Conservation (phyloP, 2,888 invertebrate species). For the Lepas anatifera region DNA sequence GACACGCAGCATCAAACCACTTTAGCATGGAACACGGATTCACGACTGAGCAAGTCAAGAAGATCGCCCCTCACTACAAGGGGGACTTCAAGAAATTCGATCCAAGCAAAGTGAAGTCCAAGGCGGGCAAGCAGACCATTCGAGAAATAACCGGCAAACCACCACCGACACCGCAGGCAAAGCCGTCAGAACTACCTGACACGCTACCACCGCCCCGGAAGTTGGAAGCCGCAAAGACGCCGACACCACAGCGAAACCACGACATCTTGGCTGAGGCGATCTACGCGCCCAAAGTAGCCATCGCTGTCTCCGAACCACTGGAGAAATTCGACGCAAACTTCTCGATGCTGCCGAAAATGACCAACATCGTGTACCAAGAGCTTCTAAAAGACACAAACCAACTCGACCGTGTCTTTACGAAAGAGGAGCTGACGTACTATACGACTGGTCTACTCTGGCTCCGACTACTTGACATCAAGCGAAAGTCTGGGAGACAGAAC, state of each 20-base stretch:
- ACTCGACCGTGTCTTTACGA: not conserved
- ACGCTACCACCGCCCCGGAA: not conserved
- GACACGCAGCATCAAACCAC: too few relatives aligned
- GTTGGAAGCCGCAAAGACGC: not conserved
- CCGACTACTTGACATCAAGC: not conserved
- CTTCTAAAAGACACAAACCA: not conserved
- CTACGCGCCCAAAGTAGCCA: too few relatives aligned
- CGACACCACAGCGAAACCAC: not conserved
- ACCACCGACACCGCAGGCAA: not conserved
- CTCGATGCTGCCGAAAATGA: not conserved
- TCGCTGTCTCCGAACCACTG: too few relatives aligned
- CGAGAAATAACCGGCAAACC: not conserved
- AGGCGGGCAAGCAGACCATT: not conserved
- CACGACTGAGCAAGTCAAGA: too few relatives aligned
- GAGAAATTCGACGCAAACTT: not conserved
- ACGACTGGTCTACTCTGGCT: not conserved
- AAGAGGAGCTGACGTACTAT: not conserved
- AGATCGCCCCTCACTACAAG: too few relatives aligned
- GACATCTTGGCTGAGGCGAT: not conserved
- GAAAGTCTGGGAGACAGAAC: not conserved
- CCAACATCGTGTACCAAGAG: not conserved
- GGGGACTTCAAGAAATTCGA: too few relatives aligned
- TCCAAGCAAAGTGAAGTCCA: not conserved
- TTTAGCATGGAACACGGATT: too few relatives aligned
- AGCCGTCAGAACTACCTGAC: not conserved